A percentile compares a stretch with the other conserved stretches of the same genome.
Conservation (phyloP, 92 coral and sea anemone genomes). For the Heliopora coerulea region DNA sequence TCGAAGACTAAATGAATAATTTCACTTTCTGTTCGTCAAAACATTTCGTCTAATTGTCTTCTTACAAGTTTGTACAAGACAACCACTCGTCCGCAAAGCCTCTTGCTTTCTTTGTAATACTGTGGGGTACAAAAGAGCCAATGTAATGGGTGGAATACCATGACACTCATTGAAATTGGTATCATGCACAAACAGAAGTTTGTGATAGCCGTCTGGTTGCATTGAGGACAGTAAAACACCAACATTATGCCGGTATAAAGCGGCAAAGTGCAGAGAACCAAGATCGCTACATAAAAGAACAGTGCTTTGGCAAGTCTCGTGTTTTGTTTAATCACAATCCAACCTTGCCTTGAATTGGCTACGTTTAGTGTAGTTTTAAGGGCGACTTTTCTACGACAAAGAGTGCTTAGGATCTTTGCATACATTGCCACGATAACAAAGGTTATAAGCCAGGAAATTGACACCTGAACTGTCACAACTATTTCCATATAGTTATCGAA, state of each 20-base stretch:
- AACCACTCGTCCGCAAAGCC: background rate
- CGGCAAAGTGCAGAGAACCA: slow-evolving; percentile 14
- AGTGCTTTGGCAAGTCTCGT: slow-evolving; percentile 1
- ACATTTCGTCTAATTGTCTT: background rate
- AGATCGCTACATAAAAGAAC: background rate
- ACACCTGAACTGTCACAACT: background rate
- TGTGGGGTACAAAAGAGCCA: slow-evolving; percentile 34
- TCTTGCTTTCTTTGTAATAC: slow-evolving; percentile 19
- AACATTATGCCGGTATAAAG: background rate
- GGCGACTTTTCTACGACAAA: background rate
- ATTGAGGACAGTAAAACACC: background rate
- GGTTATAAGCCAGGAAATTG: slow-evolving; percentile 9
- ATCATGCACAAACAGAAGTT: slow-evolving; percentile 1
- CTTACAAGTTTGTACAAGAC: background rate
- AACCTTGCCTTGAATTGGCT: slow-evolving; percentile 7
- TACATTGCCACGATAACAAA: background rate
- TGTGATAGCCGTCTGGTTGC: background rate
- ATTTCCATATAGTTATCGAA: slow-evolving; percentile 7
- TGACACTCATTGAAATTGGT: background rate
- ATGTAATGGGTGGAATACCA: background rate
- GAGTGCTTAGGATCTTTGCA: background rate
- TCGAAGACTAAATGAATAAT: no score
- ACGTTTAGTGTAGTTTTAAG: background rate
- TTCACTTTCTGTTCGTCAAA: no score
- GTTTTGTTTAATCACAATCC: slow-evolving; percentile 24